Base-by-base conservation (phyloP, 2,888 invertebrate species). In the Apodemia hepburni region DNA sequence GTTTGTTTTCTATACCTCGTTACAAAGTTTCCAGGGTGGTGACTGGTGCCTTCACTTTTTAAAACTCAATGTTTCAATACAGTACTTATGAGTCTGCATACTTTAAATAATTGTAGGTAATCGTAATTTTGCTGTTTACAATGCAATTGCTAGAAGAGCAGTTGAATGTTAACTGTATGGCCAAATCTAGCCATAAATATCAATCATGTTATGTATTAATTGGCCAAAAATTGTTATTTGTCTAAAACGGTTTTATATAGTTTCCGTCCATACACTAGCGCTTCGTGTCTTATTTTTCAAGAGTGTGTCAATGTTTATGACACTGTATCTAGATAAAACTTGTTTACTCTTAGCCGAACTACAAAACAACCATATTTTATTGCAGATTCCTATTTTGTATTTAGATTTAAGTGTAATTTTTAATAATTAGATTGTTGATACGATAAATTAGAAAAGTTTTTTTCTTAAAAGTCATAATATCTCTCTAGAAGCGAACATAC, bases 331-430 rank as follows among this genome's bases (percentile, higher is more conserved):
- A 17, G 6, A 59, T 15, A 42, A 18, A 45, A 42, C 11, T 51
- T 51, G 35, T 35, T 33, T 33, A 22, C 60, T 11, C 5, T 9
- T 51, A 27, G 27, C 51, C 11, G 5, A 51, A 51, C 51, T 51
- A 51, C 12, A 60, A 65, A 70, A 72, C 68, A 70, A 73, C 69
- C 67, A 73, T 71, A 66, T 75, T 80, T 81, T 84, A 89, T 90
- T 90, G 90, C 90, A 90, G 90, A 90, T 90, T 90, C 90, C 89
- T 90, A 83, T 85, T 85, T 87, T 87, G 75, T 87, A 84, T 75
- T 70, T 88, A 87, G 83, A 73, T 83, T 66, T 87, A 88, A 87
- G 87, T 75, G 80, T 84, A 82, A 85, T 65, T 63, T 61, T 66
- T 66, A 62, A 68, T 63, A 68, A 62, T 64, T 66, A 67, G 73